Base-by-base conservation (phyloP, 1,140 invertebrate genomes). In the Heliconius hermathena region DNA sequence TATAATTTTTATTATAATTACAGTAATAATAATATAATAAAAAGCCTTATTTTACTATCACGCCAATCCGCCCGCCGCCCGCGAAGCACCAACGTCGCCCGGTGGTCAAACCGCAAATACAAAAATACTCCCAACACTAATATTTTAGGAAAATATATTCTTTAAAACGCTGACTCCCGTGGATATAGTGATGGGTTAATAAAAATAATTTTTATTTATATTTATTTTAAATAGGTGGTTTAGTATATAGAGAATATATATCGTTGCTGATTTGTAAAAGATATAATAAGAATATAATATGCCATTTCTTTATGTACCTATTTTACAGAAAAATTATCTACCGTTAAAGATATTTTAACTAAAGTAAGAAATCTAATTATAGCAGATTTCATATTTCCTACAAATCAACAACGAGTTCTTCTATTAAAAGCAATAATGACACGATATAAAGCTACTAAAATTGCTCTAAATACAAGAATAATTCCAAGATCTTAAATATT, bases 51-150 rank as follows among this genome's bases (percentile, higher is more conserved):
- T 46, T 77, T 76, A 77, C 75, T 73, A 79, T 78, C 71, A 80
- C 76, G 74, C 78, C 57, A 71, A 79, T 71, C 60, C 60, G 60
- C 60, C 60, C 60, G 60, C 60, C 82, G 81, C 81, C 80, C 87
- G 87, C 90, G 85, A 94, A 94, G 91, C 91, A 93, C 91, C 93
- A 92, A 90, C 87, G 80, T 85, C 85, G 76, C 80, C 90, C 91
- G 91, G 90, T 91, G 91, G 90, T 88, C 91, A 89, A 87, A 90
- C 85, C 84, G 87, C 83, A 74, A 36, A 33, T 81, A 81, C 38
- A 81, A 81, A 81, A 81, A 81, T 81, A 81, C 75, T 76, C 77
- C 72, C 80, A 88, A 89, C 79, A 89, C 88, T 90, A 90, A 90
- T 91, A 66, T 88, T 82, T 84, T 82, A 85, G 49, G 79, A 87